Conservation (phyloP, 2,113 vertebrate genomes). For the Procavia capensis region DNA sequence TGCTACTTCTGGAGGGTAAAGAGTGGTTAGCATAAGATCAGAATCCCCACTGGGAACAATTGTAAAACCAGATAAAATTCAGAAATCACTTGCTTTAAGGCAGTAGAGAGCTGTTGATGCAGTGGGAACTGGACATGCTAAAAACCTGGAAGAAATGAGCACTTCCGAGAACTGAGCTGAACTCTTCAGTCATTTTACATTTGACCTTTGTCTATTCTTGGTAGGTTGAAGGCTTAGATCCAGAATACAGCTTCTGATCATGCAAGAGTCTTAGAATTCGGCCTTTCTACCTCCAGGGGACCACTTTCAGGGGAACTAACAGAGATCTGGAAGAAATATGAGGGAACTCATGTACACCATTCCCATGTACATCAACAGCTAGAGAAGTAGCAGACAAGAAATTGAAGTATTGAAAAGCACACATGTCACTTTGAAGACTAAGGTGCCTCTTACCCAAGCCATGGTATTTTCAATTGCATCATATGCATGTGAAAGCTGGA, state of each 20-base stretch:
- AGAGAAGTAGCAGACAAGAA: too few relatives aligned
- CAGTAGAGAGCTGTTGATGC: background rate
- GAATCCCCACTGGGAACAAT: background rate
- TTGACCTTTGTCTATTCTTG: background rate
- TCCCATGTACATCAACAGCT: background rate
- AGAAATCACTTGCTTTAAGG: background rate
- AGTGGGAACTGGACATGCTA: background rate
- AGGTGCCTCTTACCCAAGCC: too few relatives aligned
- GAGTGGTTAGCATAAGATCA: background rate
- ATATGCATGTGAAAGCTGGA: too few relatives aligned
- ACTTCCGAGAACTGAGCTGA: background rate
- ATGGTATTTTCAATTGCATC: too few relatives aligned
- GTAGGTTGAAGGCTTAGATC: background rate
- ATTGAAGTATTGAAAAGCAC: too few relatives aligned
- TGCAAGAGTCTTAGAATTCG: background rate
- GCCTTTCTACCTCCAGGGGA: background rate
- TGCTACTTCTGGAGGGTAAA: background rate
- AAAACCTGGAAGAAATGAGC: background rate
- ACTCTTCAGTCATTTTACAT: conserved; percentile 5
- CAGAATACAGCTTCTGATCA: background rate
- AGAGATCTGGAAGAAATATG: background rate
- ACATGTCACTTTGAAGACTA: too few relatives aligned
- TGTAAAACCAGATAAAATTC: background rate
- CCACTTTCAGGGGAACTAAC: background rate
- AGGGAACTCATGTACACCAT: background rate